Conservation (phyloP, 2,113 vertebrate species). For the Macaca fascicularis region DNA sequence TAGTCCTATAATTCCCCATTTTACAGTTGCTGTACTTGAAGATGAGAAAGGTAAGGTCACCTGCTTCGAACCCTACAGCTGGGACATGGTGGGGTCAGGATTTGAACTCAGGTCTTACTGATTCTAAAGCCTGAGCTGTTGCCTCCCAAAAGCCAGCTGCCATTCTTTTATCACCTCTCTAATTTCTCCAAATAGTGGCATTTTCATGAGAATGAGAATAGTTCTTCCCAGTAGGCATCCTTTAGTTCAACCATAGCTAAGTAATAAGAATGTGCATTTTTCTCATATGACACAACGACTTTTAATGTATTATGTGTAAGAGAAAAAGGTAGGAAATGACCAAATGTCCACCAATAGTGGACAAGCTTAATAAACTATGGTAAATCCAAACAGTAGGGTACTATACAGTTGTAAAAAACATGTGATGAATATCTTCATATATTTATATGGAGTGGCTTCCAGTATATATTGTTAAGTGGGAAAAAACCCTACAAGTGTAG, state of each 20-base stretch:
- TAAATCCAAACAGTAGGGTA: neutral
- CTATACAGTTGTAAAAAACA: no score
- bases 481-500: neutral
- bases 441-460: neutral
- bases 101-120: neutral
- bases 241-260: neutral
- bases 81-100: rapidly evolving
- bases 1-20: rapidly evolving
- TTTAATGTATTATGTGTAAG: neutral
- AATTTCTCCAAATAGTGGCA: neutral
- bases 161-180: neutral
- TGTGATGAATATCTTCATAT: no score
- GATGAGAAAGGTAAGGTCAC: neutral
- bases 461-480: neutral
- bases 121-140: neutral
- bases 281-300: neutral
- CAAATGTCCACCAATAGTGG: neutral
- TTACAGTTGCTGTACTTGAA: neutral
- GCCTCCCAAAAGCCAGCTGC: neutral
- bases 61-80: no score
- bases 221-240: neutral
- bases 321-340: neutral
- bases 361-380: neutral
- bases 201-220: neutral
- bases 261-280: neutral